Conservation (phyloP, 1,140 invertebrate species). For the Nasonia longicornis region DNA sequence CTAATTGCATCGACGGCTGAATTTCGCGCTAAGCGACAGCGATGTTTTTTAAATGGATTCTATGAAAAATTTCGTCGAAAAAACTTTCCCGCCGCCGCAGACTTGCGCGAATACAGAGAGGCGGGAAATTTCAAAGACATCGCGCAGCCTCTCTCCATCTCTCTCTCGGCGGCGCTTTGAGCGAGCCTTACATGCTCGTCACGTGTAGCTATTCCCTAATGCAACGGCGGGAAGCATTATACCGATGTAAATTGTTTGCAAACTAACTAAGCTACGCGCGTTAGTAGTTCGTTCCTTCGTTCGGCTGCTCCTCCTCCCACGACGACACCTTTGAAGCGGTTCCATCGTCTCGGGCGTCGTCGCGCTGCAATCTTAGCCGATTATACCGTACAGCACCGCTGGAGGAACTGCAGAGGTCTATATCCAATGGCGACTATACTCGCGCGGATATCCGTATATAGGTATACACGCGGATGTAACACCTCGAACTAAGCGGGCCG, state of each 20-base stretch:
- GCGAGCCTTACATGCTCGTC: not conserved
- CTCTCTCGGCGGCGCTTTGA: not conserved
- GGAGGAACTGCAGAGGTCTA: not conserved
- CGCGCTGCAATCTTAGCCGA: not conserved
- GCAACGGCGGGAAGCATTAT: slow-evolving; percentile 33
- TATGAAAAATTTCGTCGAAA: no score
- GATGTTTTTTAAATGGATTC: no score
- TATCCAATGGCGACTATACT: no score
- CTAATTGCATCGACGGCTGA: not conserved
- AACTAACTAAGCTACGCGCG: slow-evolving; percentile 32
- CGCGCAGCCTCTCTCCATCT: not conserved
- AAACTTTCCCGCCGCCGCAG: no score
- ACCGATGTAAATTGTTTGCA: slow-evolving; percentile 45
- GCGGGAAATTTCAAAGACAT: no score
- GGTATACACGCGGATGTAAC: no score
- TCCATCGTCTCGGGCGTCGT: not conserved
- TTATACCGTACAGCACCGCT: not conserved
- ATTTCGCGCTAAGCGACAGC: no score
- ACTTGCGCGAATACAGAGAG: no score
- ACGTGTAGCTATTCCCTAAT: slow-evolving; percentile 1
- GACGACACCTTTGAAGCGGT: slow-evolving; percentile 28
- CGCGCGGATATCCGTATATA: not conserved
- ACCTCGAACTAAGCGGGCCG: no score
- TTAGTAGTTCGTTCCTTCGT: not conserved
- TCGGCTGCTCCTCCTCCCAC: not conserved